Conservation (phyloP, 2,888 invertebrate species). For the Mylabris sibirica region DNA sequence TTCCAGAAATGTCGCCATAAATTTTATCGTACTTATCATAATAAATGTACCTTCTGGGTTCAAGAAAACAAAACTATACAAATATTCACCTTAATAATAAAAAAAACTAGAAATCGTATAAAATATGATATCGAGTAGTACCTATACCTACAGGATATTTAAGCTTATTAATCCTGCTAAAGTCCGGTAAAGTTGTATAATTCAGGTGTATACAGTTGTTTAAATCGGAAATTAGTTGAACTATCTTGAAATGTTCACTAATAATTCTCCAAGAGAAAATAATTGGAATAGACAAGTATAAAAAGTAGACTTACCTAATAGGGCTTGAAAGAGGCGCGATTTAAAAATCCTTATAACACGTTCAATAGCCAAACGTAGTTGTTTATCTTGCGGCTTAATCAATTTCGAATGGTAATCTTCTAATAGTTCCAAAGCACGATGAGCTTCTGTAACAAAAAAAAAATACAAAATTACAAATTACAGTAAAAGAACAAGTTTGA, state of each 20-base stretch:
- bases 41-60: not conserved
- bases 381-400: constrained; percentile 92
- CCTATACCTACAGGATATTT: not conserved
- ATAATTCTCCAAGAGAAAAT: constrained; percentile 26
- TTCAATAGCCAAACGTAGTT: constrained; percentile 94
- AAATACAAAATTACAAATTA: constrained; percentile 18
- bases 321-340: constrained; percentile 95
- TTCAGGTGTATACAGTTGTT: constrained; percentile 11
- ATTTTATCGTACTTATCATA: not conserved
- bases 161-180: constrained; percentile 1
- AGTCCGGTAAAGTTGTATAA: not conserved
- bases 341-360: constrained; percentile 98
- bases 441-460: constrained; percentile 81
- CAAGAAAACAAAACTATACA: not conserved
- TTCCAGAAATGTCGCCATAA: not conserved
- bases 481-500: not conserved
- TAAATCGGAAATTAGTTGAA: constrained; percentile 21
- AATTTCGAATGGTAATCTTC: constrained; percentile 98
- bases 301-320: constrained; percentile 91
- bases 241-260: constrained; percentile 20
- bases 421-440: constrained; percentile 95
- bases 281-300: constrained; percentile 18
- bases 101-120: too few species aligned
- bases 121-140: not conserved
- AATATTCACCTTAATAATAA: not conserved